Evolutionary conservation across 2,888 invertebrate species (phyloP), one percentile per base, ranked within the genome.

Genomic region (Oligia fasciuncula): DNA sequence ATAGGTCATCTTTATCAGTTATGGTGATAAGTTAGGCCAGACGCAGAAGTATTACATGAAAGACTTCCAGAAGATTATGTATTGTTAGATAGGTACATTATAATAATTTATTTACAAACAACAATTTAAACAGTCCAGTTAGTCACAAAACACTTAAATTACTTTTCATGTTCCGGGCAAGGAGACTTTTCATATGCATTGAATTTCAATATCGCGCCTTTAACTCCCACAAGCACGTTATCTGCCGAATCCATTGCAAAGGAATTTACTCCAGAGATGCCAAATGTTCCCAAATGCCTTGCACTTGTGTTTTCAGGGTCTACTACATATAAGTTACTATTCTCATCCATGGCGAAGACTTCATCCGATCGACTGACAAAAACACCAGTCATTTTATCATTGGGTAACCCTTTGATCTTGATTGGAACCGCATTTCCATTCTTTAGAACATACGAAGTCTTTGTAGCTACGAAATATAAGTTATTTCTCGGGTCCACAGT

Each of bases 261-360:
- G 0, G 96, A 91, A 84, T 96, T 97, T 0, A 96, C 97, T 9
- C 94, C 96, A 4, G 82, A 90, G 0, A 96, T 89, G 49, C 91
- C 92, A 79, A 96, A 96, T 0, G 92, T 89, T 0, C 96, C 96
- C 1, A 96, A 76, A 80, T 88, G 90, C 35, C 84, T 94, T 0
- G 96, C 96, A 81, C 88, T 93, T 0, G 93, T 93, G 29, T 92
- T 94, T 4, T 94, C 95, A 2, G 94, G 85, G 75, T 96, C 94
- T 29, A 97, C 87, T 6, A 90, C 54, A 66, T 94, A 97, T 23
- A 96, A 76, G 84, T 95, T 95, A 81, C 97, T 95, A 2, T 91
- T 93, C 35, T 96, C 96, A 89, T 96, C 96, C 96, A 96, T 96
- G 0, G 94, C 96, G 46, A 91, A 97, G 0, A 96, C 93, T 79